A percentile compares a stretch with the other conserved stretches of the same genome.
Conservation (phyloP, 2,888 invertebrate genomes). For the Drosophila monieri region DNA sequence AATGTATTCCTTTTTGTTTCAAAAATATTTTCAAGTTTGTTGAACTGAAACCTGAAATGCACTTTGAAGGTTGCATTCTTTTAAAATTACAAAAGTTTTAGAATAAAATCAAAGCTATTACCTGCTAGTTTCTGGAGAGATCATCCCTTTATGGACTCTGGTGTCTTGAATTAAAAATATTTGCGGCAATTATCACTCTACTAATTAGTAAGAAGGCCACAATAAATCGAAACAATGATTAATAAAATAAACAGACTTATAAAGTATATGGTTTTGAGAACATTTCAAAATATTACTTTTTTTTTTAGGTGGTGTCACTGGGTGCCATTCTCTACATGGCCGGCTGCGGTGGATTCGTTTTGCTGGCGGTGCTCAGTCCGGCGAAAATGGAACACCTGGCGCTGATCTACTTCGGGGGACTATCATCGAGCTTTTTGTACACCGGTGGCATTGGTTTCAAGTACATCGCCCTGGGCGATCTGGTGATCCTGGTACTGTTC, state of each 20-base stretch:
- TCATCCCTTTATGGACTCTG: background rate
- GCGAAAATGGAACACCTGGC: constrained; percentile 98
- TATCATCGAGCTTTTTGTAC: constrained; percentile 97
- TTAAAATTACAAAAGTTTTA: background rate
- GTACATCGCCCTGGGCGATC: constrained; percentile 97
- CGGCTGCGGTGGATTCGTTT: constrained; percentile 93
- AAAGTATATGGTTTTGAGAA: background rate
- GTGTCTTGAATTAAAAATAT: background rate
- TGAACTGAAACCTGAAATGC: background rate
- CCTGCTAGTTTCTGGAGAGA: background rate
- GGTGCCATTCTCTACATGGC: constrained; percentile 94
- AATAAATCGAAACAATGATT: background rate
- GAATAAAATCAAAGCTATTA: background rate
- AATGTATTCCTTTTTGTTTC: background rate
- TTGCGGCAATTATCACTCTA: constrained; percentile 11
- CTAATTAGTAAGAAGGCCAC: constrained; percentile 15
- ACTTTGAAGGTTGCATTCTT: constrained; percentile 1
- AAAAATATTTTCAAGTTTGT: background rate
- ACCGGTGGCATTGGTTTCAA: constrained; percentile 98
- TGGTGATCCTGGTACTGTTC: constrained; percentile 95
- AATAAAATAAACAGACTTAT: background rate
- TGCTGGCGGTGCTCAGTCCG: constrained; percentile 91
- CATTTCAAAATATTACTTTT: background rate
- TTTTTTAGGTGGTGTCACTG: constrained; percentile 91
- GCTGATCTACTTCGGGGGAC: constrained; percentile 96